A percentile compares a stretch with the other conserved stretches of the same genome.
phyloP scores from a whole-genome alignment of 2,113 vertebrate genomes.

The Antennarius striatus region DNA sequence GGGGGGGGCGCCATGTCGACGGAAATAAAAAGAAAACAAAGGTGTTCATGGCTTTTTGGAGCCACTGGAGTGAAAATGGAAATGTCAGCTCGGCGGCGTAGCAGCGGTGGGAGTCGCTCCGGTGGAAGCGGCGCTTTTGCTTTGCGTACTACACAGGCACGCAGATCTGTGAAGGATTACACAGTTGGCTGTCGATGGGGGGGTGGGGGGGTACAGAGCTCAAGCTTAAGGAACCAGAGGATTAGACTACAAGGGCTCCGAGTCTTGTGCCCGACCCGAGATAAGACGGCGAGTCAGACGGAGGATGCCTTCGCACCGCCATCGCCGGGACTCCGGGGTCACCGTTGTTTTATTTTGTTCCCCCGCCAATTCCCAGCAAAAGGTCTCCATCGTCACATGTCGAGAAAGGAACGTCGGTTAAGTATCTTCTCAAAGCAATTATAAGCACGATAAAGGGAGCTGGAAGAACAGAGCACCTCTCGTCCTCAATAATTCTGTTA shows the following conservation, averaged over 20 bases:
- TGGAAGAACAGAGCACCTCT: constrained; percentile 55
- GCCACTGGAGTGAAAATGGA: constrained; percentile 52
- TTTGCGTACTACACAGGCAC: constrained; percentile 35
- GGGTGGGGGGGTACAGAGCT: constrained; percentile 54
- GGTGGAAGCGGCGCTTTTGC: constrained; percentile 45
- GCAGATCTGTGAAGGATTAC: constrained; percentile 75
- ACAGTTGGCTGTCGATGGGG: constrained; percentile 53
- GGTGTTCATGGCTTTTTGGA: constrained; percentile 12
- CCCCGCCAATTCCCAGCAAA: constrained; percentile 26
- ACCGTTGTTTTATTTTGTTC: constrained; percentile 46
- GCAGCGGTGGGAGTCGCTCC: constrained; percentile 37
- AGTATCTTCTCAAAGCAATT: constrained; percentile 70
- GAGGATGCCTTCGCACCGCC: constrained; percentile 30
- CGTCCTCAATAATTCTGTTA: constrained; percentile 74
- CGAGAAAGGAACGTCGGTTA: constrained; percentile 50
- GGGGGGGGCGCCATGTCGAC: background rate
- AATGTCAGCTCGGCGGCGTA: constrained; percentile 25
- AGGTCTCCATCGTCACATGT: constrained; percentile 38
- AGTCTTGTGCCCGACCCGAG: constrained; percentile 60
- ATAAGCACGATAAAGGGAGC: constrained; percentile 56
- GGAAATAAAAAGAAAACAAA: constrained; percentile 44
- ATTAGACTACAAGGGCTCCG: constrained; percentile 65
- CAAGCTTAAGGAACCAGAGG: constrained; percentile 68
- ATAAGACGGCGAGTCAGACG: constrained; percentile 62
- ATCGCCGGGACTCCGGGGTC: constrained; percentile 29